Percentiles rank a stretch among this genome's conserved stretches.
phyloP scores from a whole-genome alignment of 2,113 vertebrate species.

The Sylvicapra grimmia region DNA sequence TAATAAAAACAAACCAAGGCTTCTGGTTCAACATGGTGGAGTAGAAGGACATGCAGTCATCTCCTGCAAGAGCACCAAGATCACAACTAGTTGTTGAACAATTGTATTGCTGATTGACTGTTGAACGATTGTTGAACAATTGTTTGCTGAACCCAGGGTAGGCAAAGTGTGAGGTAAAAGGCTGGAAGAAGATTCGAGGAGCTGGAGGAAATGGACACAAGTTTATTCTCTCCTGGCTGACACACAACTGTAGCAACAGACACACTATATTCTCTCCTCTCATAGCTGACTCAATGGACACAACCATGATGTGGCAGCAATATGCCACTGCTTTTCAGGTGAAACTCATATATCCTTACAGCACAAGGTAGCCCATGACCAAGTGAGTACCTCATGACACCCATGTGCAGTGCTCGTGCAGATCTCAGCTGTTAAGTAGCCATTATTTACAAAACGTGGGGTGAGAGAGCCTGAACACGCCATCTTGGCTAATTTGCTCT shows the following conservation, averaged over 20 bases:
- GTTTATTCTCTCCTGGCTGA: neutral
- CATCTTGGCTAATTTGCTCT: neutral
- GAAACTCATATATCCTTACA: neutral
- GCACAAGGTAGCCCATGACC: neutral
- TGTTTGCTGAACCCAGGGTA: neutral
- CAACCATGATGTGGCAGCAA: neutral
- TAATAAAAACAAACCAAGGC: neutral
- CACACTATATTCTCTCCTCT: neutral
- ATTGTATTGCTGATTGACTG: neutral
- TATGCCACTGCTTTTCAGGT: neutral
- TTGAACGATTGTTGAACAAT: too few species aligned
- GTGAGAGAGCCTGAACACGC: neutral
- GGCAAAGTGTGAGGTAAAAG: neutral
- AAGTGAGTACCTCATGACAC: neutral
- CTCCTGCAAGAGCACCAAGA: neutral
- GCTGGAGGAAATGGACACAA: neutral
- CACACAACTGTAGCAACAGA: neutral
- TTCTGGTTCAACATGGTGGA: rapidly evolving
- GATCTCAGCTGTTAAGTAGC: neutral
- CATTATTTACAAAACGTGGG: neutral
- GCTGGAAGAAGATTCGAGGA: neutral
- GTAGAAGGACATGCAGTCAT: neutral
- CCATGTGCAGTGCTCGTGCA: neutral
- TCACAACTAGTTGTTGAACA: neutral
- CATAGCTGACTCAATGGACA: neutral